Conservation (phyloP, 2,888 invertebrate genomes). For the Leptopilina myrica region DNA sequence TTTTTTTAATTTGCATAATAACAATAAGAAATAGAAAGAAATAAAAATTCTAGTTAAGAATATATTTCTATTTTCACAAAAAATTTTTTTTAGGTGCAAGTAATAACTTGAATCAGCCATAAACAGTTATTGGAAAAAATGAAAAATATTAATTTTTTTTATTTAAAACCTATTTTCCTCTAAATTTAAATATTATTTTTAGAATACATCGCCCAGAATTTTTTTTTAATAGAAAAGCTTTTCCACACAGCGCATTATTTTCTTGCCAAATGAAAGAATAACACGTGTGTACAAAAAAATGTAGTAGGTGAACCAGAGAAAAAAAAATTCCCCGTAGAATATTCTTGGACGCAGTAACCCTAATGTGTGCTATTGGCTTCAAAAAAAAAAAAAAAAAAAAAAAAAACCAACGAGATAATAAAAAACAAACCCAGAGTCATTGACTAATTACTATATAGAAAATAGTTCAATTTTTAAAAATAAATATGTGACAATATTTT, state of each 20-base stretch:
- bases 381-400: neutral
- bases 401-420: neutral
- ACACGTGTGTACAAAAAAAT: slow-evolving; percentile 5
- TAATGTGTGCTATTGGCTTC: neutral
- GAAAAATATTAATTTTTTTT: neutral
- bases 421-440: neutral
- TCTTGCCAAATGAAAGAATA: slow-evolving; percentile 17
- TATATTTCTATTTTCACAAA: too few relatives aligned
- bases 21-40: too few relatives aligned
- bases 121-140: neutral
- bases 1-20: too few relatives aligned
- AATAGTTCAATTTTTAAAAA: too few relatives aligned
- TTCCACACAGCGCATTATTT: neutral
- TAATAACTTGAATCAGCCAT: neutral
- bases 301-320: neutral
- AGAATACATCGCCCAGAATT: neutral
- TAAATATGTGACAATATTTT: too few relatives aligned
- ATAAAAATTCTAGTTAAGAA: too few relatives aligned
- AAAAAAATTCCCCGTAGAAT: slow-evolving; percentile 5
- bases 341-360: neutral
- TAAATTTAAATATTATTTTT: slow-evolving; percentile 17
- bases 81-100: neutral
- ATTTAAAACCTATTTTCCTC: neutral
- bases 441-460: too few relatives aligned
- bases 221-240: neutral